phyloP scores from a whole-genome alignment of 2,113 vertebrate genomes.

The Nettapus auritus region DNA sequence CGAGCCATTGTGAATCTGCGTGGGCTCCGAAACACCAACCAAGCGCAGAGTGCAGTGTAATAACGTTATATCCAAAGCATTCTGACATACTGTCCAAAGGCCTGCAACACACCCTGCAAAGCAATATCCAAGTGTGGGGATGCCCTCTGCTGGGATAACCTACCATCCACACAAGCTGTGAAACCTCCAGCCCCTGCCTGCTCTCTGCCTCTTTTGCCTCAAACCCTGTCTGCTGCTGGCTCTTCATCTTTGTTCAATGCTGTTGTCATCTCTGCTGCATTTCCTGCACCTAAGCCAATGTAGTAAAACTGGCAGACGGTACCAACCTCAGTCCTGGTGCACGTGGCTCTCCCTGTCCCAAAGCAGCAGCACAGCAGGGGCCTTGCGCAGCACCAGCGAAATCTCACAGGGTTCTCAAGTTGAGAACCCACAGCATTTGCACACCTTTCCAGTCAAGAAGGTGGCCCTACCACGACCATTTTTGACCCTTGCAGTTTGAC shows the following conservation, averaged over 20 bases:
- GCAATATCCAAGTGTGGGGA: background rate
- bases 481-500: background rate
- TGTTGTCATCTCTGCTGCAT: background rate
- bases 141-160: constrained; percentile 66
- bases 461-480: rapidly evolving
- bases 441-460: background rate
- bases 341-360: background rate
- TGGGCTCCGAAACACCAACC: background rate
- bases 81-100: background rate
- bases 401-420: background rate
- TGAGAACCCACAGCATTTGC: rapidly evolving
- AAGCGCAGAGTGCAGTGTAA: background rate
- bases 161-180: rapidly evolving
- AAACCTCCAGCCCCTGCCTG: background rate
- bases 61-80: background rate
- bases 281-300: background rate
- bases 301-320: background rate
- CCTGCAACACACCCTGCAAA: background rate
- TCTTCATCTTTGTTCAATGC: rapidly evolving
- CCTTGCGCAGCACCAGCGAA: background rate
- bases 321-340: background rate
- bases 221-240: background rate
- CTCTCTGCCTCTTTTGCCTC: background rate
- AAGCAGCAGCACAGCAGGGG: background rate
- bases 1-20: background rate